Percentiles rank a stretch among this genome's conserved stretches.
Evolutionary conservation across 2,797 vertebrate genomes (phyloP).

Genomic region (Gobio occitaniae): DNA sequence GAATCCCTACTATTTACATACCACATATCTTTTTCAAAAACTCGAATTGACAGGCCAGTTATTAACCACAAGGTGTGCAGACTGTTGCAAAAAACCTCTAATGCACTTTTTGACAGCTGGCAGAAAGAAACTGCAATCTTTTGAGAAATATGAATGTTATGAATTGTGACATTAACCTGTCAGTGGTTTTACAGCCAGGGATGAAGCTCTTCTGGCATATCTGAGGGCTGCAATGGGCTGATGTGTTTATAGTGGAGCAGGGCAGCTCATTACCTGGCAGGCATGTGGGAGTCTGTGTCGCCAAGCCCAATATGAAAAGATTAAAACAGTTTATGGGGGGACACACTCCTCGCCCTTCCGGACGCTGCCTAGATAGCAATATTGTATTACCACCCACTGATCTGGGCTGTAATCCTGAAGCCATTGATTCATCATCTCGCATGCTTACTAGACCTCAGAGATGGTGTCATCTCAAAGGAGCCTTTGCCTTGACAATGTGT

Average conservation of each 20-base stretch:
- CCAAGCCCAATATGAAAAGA: constrained; percentile 70
- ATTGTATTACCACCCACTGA: constrained; percentile 41
- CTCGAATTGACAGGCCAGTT: constrained; percentile 35
- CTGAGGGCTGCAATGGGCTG: constrained; percentile 43
- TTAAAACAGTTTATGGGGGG: constrained; percentile 75
- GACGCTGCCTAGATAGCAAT: constrained; percentile 51
- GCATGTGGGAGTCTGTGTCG: constrained; percentile 65
- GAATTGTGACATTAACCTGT: constrained; percentile 75
- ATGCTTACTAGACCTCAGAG: constrained; percentile 7
- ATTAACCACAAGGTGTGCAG: constrained; percentile 54
- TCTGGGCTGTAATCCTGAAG: constrained; percentile 36
- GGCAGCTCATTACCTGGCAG: constrained; percentile 66
- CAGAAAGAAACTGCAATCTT: constrained; percentile 63
- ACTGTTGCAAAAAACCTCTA: constrained; percentile 30
- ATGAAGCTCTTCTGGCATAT: constrained; percentile 52
- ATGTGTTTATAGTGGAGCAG: constrained; percentile 65
- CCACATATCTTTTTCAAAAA: not conserved
- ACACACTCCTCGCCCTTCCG: constrained; percentile 70
- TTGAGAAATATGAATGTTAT: constrained; percentile 66
- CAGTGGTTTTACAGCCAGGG: constrained; percentile 64
- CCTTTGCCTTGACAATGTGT: not conserved
- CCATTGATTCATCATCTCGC: constrained; percentile 45
- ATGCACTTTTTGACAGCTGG: constrained; percentile 57
- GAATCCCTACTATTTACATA: constrained; percentile 3
- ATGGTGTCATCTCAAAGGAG: not conserved